A percentile compares a stretch with the other conserved stretches of the same genome.
These are phyloP conservation scores for Trichopria drosophilae DNA, from an alignment of 2,888 invertebrate species.

Conservation along the genomic window DNA sequence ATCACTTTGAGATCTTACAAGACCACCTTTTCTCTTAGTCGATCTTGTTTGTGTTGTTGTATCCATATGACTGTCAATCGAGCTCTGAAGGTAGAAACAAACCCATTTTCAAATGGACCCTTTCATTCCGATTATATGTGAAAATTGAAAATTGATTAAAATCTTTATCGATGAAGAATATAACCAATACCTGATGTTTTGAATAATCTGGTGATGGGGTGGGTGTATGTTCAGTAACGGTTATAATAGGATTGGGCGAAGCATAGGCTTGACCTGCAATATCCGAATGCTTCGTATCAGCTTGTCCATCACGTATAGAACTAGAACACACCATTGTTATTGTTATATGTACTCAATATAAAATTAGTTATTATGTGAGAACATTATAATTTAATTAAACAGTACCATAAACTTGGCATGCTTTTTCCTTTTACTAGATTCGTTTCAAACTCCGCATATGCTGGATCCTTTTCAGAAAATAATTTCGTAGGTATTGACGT, in stretches of 20 bases:
- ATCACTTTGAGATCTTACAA: conserved; percentile 86
- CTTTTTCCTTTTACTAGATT: conserved; percentile 92
- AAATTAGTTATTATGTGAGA: background rate
- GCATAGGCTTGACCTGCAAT: conserved; percentile 64
- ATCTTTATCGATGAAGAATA: no score
- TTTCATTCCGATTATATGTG: no score
- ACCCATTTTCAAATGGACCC: no score
- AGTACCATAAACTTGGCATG: conserved; percentile 92
- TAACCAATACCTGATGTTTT: conserved; percentile 75
- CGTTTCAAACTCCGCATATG: conserved; percentile 62
- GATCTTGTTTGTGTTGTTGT: no score
- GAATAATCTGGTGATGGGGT: conserved; percentile 87
- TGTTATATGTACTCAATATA: no score
- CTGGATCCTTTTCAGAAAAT: conserved; percentile 62
- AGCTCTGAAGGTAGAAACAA: conserved; percentile 70
- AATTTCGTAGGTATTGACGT: conserved; percentile 70
- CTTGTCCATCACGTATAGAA: conserved; percentile 72
- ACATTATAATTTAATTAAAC: background rate
- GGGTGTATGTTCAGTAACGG: conserved; percentile 94
- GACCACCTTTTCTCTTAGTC: conserved; percentile 70
- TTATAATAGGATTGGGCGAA: conserved; percentile 91
- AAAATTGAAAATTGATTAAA: no score
- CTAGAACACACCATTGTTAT: conserved; percentile 62
- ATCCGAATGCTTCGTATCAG: conserved; percentile 65
- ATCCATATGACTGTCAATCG: conserved; percentile 83